Evolutionary conservation across 2,888 invertebrate species (phyloP).

Genomic region (Cerceris ruficornis): DNA sequence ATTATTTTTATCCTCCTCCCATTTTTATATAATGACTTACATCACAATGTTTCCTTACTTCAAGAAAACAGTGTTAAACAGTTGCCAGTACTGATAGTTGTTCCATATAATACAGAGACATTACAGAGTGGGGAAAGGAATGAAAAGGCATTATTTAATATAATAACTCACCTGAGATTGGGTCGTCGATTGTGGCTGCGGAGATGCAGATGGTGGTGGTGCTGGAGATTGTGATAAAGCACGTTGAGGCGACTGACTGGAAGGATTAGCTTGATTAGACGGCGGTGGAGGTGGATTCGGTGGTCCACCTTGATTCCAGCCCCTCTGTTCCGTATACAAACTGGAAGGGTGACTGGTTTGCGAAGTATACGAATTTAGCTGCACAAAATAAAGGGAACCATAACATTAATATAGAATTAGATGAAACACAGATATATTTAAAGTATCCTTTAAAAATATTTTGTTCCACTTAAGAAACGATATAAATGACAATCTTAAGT

Average conservation of each 20-base stretch:
- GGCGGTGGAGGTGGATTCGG: constrained; percentile 78
- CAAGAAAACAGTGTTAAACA: not conserved
- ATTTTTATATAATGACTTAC: too few relatives aligned
- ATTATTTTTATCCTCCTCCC: too few relatives aligned
- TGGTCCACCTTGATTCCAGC: constrained; percentile 79
- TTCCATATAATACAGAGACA: too few relatives aligned
- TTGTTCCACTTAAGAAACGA: not conserved
- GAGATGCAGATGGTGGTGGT: constrained; percentile 80
- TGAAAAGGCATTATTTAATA: not conserved
- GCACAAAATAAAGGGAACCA: constrained; percentile 32
- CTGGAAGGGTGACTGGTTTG: constrained; percentile 78
- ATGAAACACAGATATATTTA: not conserved
- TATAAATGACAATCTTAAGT: constrained; percentile 25
- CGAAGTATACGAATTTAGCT: constrained; percentile 78
- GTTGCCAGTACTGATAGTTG: too few relatives aligned
- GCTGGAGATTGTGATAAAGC: constrained; percentile 80
- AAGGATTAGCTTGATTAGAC: constrained; percentile 76
- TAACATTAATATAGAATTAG: not conserved
- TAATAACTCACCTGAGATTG: constrained; percentile 74
- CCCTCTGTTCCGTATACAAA: constrained; percentile 79
- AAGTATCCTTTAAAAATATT: not conserved
- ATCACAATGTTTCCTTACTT: too few relatives aligned
- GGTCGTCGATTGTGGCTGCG: constrained; percentile 77
- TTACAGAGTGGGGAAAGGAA: too few relatives aligned
- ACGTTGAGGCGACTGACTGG: constrained; percentile 80